Conservation (phyloP, 2,888 invertebrate genomes). For the Colostygia pectinataria region DNA sequence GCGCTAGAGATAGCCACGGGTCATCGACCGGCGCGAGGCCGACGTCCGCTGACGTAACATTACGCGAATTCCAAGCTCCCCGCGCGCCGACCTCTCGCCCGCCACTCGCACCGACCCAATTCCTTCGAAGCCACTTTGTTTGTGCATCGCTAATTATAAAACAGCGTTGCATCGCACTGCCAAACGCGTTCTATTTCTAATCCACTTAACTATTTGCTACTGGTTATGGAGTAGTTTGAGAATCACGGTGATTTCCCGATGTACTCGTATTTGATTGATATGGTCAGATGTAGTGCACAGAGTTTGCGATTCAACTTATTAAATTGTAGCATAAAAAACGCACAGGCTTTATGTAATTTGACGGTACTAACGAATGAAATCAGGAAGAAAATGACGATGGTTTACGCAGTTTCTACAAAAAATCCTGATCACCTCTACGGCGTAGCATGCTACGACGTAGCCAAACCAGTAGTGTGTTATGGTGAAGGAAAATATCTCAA, state of each 20-base stretch:
- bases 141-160: slow-evolving; percentile 80
- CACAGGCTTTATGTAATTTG: too few relatives aligned
- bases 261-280: too few relatives aligned
- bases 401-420: too few relatives aligned
- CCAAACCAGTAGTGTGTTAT: too few relatives aligned
- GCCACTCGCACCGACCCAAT: slow-evolving; percentile 72
- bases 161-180: slow-evolving; percentile 63
- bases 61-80: slow-evolving; percentile 76
- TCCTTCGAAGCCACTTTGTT: slow-evolving; percentile 78
- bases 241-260: slow-evolving; percentile 8
- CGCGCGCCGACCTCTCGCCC: slow-evolving; percentile 45
- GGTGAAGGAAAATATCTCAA: too few relatives aligned
- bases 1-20: slow-evolving; percentile 77
- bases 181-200: slow-evolving; percentile 72
- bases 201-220: slow-evolving; percentile 55
- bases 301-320: too few relatives aligned
- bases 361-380: too few relatives aligned
- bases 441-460: too few relatives aligned
- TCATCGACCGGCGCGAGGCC: slow-evolving; percentile 78
- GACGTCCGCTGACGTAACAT: slow-evolving; percentile 81
- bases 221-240: slow-evolving; percentile 32
- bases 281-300: too few relatives aligned
- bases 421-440: too few relatives aligned
- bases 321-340: too few relatives aligned
- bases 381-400: too few relatives aligned